Conservation (phyloP, 1,140 invertebrate genomes). For the Lamellibrachia luymesi region DNA sequence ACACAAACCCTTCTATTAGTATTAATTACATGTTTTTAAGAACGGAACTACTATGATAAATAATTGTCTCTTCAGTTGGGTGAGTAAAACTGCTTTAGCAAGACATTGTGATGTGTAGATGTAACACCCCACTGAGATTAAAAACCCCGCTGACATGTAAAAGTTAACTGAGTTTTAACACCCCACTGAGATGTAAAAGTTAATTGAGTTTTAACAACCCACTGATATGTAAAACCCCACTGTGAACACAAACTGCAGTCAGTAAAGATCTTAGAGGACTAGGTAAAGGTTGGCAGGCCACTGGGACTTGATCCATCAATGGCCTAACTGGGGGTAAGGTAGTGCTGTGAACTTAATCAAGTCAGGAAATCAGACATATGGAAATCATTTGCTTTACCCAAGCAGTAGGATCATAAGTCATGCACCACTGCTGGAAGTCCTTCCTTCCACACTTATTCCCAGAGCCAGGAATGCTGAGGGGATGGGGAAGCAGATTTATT, state of each 20-base stretch:
- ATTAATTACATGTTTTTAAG: no score
- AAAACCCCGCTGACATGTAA: no score
- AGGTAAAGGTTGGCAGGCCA: neutral
- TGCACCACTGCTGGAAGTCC: neutral
- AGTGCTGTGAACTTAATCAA: slow-evolving; percentile 5
- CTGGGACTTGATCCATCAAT: neutral
- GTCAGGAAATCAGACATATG: neutral
- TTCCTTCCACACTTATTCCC: neutral
- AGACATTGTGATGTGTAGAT: no score
- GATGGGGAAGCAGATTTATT: neutral
- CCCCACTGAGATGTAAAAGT: no score
- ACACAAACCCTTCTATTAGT: no score
- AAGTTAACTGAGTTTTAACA: no score
- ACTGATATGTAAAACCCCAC: neutral
- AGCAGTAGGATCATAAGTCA: neutral
- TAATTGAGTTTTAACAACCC: no score
- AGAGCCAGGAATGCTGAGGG: neutral
- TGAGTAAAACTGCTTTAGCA: no score
- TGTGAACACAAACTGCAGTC: neutral
- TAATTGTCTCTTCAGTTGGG: no score
- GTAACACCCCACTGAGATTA: no score
- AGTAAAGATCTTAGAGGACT: neutral
- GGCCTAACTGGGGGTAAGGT: neutral
- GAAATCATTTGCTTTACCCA: neutral
- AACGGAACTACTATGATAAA: no score